Conservation (phyloP, 2,113 vertebrate genomes). For the Marcusenius ussheri region DNA sequence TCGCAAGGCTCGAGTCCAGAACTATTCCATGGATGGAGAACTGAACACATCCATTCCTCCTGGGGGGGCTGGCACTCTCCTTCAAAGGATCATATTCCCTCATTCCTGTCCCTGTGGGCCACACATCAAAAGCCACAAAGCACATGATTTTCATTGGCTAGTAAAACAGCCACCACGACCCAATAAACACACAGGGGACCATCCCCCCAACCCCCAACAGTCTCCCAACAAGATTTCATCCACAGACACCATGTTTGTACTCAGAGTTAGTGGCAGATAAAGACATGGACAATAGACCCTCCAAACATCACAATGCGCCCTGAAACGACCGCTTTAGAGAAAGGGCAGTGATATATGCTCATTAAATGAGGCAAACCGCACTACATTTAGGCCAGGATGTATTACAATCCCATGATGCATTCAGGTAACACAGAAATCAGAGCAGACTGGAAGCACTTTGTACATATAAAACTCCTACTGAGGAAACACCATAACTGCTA, state of each 20-base stretch:
- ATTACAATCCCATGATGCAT: neutral
- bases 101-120: neutral
- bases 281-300: neutral
- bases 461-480: neutral
- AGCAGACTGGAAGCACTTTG: neutral
- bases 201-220: neutral
- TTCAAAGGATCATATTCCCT: neutral
- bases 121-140: slow-evolving; percentile 1
- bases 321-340: neutral
- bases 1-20: neutral
- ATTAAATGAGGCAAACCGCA: neutral
- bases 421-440: neutral
- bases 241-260: neutral
- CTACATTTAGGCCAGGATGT: neutral
- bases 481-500: neutral
- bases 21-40: neutral
- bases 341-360: neutral
- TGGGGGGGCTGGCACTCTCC: neutral
- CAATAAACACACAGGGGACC: neutral
- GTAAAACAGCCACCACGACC: neutral
- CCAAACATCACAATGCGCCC: neutral
- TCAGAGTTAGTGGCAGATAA: neutral
- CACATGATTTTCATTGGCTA: neutral
- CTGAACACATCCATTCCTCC: neutral
- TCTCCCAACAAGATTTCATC: neutral